Base-by-base conservation (phyloP, 2,888 invertebrate genomes). In the Augiades crinisus region DNA sequence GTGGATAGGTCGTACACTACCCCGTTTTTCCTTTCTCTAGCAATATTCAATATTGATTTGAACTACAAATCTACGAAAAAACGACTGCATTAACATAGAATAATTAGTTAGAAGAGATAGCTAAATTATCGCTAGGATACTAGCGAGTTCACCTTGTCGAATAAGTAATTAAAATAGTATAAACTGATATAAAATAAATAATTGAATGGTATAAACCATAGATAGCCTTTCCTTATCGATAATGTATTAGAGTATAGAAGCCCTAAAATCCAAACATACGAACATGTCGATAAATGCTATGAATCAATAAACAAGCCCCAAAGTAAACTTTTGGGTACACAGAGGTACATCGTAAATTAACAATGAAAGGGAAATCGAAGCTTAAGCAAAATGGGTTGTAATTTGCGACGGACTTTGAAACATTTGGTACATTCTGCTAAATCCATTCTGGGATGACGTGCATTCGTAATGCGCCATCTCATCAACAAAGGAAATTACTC, bases 301-400 rank as follows among this genome's bases (percentile, higher is more conserved):
- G 50, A 51, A 51, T 51, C 50, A 51, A 44, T 51, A 51, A 51
- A 51, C 50, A 44, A 37, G 27, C n/a, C 30, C 27, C 14, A 37
- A 45, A 51, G 43, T 50, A 51, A 51, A 51, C 21, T 51, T 51
- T 51, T 17, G 37, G 51, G 44, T 36, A 44, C 31, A 22, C 19
- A 43, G 46, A 37, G 43, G 43, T 19, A 21, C 24, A 8, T 44
- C 36, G 37, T 43, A 51, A 51, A 51, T 51, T 44, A 8, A 37
- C 31, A 10, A 12, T 5, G 50, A 44, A 36, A 51, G 37, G 51
- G 37, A 31, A 51, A 51, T 44, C 43, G 36, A 27, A 46, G 24
- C 36, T 36, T 27, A 51, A 51, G 51, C 37, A 31, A 44, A 44
- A 44, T 37, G 37, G 51, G 19, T 31, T 8, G 12, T 51, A 44